Percentiles rank a stretch among this genome's conserved stretches.
Evolutionary conservation across 2,888 invertebrate genomes (phyloP).

Genomic region (Acrocyrtus sp.): DNA sequence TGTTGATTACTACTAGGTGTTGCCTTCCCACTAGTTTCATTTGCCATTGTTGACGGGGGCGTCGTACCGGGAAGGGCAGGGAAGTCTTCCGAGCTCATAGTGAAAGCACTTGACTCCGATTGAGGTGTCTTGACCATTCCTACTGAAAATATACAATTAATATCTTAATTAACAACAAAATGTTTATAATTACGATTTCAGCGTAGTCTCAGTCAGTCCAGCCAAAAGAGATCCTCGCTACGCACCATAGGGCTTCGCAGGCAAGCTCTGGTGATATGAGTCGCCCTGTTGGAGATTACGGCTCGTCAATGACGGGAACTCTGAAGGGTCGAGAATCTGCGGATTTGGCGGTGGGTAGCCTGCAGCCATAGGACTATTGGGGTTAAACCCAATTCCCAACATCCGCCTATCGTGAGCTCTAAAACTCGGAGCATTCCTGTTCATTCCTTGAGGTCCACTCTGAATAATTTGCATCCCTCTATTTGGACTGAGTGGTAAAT

Average conservation of each 20-base stretch:
- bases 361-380: too few species aligned
- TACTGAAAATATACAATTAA: constrained; percentile 70
- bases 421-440: constrained; percentile 46
- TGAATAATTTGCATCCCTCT: constrained; percentile 58
- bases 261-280: constrained; percentile 61
- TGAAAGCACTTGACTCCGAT: constrained; percentile 91
- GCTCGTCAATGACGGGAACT: constrained; percentile 92
- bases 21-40: constrained; percentile 58
- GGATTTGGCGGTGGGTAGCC: constrained; percentile 68
- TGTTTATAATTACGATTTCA: constrained; percentile 24
- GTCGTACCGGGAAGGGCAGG: constrained; percentile 97
- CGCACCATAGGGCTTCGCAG: constrained; percentile 62
- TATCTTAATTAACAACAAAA: constrained; percentile 24
- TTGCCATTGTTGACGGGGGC: constrained; percentile 53
- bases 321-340: constrained; percentile 88
- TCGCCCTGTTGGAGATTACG: constrained; percentile 72
- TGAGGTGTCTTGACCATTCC: constrained; percentile 96
- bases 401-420: constrained; percentile 55
- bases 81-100: constrained; percentile 99
- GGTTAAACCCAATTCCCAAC: constrained; percentile 61
- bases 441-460: constrained; percentile 45
- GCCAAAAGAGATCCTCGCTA: constrained; percentile 48
- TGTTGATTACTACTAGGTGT: constrained; percentile 52
- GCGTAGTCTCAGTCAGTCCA: constrained; percentile 58
- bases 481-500: constrained; percentile 60